A percentile compares a stretch with the other conserved stretches of the same genome.
phyloP scores from a whole-genome alignment of 2,113 vertebrate species.

The Eleginops maclovinus region DNA sequence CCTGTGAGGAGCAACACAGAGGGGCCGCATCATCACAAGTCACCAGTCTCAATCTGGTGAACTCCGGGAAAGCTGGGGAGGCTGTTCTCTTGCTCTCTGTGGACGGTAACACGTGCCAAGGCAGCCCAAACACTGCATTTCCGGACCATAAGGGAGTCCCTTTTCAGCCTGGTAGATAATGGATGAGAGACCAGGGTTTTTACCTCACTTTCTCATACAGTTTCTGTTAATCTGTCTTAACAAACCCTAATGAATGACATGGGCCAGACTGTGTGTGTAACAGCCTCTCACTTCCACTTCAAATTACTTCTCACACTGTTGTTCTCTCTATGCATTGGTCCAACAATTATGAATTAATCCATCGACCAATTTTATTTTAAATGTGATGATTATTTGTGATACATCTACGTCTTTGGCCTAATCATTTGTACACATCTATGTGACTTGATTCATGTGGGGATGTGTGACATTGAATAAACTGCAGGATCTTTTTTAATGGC shows the following conservation, averaged over 20 bases:
- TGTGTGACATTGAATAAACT: conserved; percentile 20
- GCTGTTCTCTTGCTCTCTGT: conserved; percentile 29
- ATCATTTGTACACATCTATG: conserved; percentile 39
- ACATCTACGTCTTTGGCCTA: conserved; percentile 43
- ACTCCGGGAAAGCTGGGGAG: conserved; percentile 28
- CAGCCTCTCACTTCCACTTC: conserved; percentile 30
- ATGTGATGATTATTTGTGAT: conserved; percentile 58
- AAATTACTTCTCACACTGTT: conserved; percentile 37
- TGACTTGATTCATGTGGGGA: conserved; percentile 14
- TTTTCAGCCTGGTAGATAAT: conserved; percentile 32
- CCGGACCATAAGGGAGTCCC: conserved; percentile 48
- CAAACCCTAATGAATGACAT: conserved; percentile 22
- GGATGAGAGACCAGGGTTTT: conserved; percentile 44
- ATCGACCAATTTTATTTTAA: conserved; percentile 68
- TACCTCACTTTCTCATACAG: conserved; percentile 52
- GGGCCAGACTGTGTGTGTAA: conserved; percentile 47
- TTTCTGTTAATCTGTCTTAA: conserved; percentile 52
- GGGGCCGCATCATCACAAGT: conserved; percentile 22
- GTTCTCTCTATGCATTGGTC: conserved; percentile 66
- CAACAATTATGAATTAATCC: conserved; percentile 47
- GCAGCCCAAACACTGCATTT: conserved; percentile 38
- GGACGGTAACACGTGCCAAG: conserved; percentile 50
- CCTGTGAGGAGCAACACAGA: not conserved
- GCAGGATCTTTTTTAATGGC: conserved; percentile 35
- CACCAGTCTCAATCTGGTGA: conserved; percentile 32